Base-by-base conservation (phyloP, 2,113 vertebrate genomes). In the Urocitellus parryii region DNA sequence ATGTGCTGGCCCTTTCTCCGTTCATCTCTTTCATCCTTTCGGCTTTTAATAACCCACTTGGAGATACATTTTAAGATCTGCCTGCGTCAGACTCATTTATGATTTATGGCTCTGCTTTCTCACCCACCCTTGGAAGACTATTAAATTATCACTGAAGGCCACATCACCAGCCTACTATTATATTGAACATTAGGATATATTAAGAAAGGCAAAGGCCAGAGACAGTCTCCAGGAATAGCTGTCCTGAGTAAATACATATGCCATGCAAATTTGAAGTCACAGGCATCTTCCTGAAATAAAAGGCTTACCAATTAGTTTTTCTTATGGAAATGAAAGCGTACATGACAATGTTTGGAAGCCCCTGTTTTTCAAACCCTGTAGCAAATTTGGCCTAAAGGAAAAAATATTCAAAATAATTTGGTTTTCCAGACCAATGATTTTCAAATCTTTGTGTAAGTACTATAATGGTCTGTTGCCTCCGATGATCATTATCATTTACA, bases 181-280 rank as follows among this genome's bases (percentile, higher is more conserved):
- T 87, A 79, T 80, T 78, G 96, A 95, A 96, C 14, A 29, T 76
- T 37, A 90, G 37, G 76, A 48, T 48, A 63, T 93, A 51, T 96
- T 97, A 93, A 95, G 63, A 91, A 95, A 98, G 37, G 18, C 96
- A 96, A 94, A 91, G 73, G 56, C 63, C 86, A 17, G 4, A 10
- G 74, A 84, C 77, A 9, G 34, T n/a, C 2, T 96, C 61, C 96
- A 86, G 77, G 89, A 93, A 91, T 95, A 85, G 80, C 45, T 65
- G 96, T 96, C 58, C 16, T 39, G 68, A 94, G 29, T 96, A 97
- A 98, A 98, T 83, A 96, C n/a, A 84, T 94, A 58, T 93, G 51
- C 39, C 24, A 88, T 84, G 72, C 67, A 95, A 73, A 97, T 48
- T 91, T 81, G 45, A 97, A 88, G 78, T 45, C 94, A 94, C 0